phyloP scores from a whole-genome alignment of 2,113 vertebrate species.

The Pygoscelis antarcticus region DNA sequence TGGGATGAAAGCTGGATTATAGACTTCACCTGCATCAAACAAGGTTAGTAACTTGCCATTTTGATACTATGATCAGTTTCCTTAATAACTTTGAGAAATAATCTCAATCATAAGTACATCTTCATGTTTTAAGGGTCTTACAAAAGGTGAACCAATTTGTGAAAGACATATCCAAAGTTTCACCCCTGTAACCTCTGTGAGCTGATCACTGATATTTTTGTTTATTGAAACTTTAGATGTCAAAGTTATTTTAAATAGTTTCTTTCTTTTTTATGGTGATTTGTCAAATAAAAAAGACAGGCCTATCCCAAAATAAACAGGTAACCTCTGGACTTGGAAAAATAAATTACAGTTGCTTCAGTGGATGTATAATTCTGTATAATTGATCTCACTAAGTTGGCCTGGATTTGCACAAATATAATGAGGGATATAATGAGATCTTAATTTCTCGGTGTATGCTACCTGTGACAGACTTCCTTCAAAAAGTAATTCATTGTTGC shows the following conservation, averaged over 20 bases:
- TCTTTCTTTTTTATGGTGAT: neutral
- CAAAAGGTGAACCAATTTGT: neutral
- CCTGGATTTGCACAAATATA: neutral
- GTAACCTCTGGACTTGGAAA: neutral
- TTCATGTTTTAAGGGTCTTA: neutral
- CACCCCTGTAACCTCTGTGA: neutral
- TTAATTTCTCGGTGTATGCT: neutral
- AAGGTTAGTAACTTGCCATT: conserved; percentile 69
- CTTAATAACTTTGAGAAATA: neutral
- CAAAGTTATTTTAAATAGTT: neutral
- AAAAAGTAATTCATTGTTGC: neutral
- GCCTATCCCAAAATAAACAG: neutral
- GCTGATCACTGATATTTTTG: neutral
- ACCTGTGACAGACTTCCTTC: neutral
- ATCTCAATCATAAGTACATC: neutral
- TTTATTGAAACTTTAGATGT: neutral
- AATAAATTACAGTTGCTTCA: neutral
- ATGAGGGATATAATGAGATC: neutral
- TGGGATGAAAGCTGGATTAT: conserved; percentile 89
- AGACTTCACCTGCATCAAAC: conserved; percentile 80
- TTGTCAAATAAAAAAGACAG: neutral
- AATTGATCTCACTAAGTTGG: neutral
- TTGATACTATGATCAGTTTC: neutral
- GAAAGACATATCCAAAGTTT: neutral
- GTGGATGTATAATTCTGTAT: neutral